Evolutionary conservation across 2,888 invertebrate genomes (phyloP).

Genomic region (Ophion ellenae): DNA sequence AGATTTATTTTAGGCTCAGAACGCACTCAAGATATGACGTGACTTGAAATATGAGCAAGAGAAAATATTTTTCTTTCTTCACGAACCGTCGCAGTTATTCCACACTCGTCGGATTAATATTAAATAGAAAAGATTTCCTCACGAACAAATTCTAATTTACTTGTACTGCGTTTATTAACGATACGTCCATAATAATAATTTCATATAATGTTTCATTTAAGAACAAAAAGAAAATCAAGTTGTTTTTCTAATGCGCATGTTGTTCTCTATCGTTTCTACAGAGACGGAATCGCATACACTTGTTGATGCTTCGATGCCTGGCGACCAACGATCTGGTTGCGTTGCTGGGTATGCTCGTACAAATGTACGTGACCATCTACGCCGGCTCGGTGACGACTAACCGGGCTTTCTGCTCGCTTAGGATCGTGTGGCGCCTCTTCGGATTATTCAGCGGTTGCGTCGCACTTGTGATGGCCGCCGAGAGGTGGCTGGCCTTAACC

Average conservation of each 20-base stretch:
- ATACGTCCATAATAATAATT: background rate
- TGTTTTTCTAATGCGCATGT: background rate
- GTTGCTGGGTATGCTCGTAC: constrained; percentile 90
- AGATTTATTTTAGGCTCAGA: constrained; percentile 12
- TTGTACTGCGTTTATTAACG: background rate
- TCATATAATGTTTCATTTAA: background rate
- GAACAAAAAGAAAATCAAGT: background rate
- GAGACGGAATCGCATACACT: constrained; percentile 91
- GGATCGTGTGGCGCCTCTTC: constrained; percentile 92
- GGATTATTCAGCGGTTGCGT: constrained; percentile 95
- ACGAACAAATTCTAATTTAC: background rate
- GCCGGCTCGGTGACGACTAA: constrained; percentile 83
- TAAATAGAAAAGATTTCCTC: no score
- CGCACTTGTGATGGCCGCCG: constrained; percentile 94
- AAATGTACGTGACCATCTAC: constrained; percentile 86
- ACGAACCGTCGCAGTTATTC: no score
- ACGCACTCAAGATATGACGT: no score
- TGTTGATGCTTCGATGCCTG: constrained; percentile 91
- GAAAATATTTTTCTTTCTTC: no score
- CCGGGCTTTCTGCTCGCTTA: constrained; percentile 87
- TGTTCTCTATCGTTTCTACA: constrained; percentile 72
- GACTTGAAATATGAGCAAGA: no score
- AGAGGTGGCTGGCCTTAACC: constrained; percentile 94
- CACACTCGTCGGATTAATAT: no score
- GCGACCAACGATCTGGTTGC: constrained; percentile 92